Evolutionary conservation across 2,113 vertebrate species (phyloP).

Genomic region (Alosa alosa): DNA sequence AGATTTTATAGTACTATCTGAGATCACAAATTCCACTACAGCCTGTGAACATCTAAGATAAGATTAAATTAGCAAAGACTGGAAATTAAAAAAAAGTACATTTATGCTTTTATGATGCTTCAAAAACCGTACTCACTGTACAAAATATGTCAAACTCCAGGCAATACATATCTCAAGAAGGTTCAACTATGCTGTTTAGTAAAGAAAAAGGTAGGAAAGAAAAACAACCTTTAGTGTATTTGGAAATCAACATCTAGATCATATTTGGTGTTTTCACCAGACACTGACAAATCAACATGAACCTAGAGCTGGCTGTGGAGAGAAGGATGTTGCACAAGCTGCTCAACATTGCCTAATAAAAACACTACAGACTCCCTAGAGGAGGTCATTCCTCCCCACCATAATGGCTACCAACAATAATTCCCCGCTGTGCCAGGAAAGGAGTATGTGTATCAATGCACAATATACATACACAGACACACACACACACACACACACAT

Average conservation of each 20-base stretch:
- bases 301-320: neutral
- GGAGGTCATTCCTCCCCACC: too few species aligned
- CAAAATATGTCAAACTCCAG: neutral
- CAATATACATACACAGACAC: too few species aligned
- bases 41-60: neutral
- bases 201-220: neutral
- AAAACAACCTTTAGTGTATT: neutral
- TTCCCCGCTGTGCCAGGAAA: too few species aligned
- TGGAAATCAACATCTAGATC: neutral
- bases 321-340: neutral
- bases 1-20: neutral
- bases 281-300: neutral
- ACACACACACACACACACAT: too few species aligned
- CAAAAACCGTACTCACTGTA: neutral
- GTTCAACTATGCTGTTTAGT: neutral
- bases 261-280: neutral
- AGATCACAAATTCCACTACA: neutral
- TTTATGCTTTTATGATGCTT: neutral
- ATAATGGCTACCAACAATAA: too few species aligned
- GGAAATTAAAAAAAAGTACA: neutral
- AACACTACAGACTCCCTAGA: too few species aligned
- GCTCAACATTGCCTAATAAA: too few species aligned
- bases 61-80: neutral
- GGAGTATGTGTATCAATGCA: too few species aligned
- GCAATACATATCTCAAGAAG: neutral